Evolutionary conservation across 2,113 vertebrate genomes (phyloP), one percentile per base, ranked within the genome.

Genomic region (Ictidomys tridecemlineatus): DNA sequence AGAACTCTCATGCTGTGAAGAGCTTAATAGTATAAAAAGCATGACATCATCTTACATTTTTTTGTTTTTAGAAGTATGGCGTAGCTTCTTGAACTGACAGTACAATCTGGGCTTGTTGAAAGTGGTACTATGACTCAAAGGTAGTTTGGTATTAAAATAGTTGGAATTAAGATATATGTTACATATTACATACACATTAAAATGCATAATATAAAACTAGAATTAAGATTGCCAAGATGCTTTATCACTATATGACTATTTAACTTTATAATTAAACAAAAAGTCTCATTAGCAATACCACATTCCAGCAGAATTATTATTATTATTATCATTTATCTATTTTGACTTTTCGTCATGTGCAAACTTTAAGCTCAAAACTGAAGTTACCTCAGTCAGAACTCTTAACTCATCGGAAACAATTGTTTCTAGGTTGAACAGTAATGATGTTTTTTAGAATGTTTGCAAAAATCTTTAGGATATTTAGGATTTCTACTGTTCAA

Each of bases 321-420:
- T 58, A 72, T 65, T 58, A 30, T 48, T 28, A 45, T 13, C 48
- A 63, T 5, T 42, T 18, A 6, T 85, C 8, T 42, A 8, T 80
- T 88, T 82, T 77, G 48, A 95, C 8, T 65, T 93, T 91, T 77
- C 30, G 24, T 30, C 37, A 85, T 87, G 37, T 72, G 11, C 16
- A 89, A 93, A 70, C 39, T 65, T 87, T 53, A 93, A 39, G 32
- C 67, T 91, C 67, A 91, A 77, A 97, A 96, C 24, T 67, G 48
- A 32, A 73, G 45, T 69, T 85, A 69, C 45, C 89, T 90, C 94
- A 80, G 32, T 22, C 53, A 56, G 78, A 89, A 74, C 22, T 79
- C 53, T 85, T 92, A 92, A 67, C 5, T 6, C 22, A 67, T 58
- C 5, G 67, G 56, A 84, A 61, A 65, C 12, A 70, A 61, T 1